A percentile compares a stretch with the other conserved stretches of the same genome.
These are phyloP conservation scores for Anhinga anhinga DNA, from an alignment of 2,113 vertebrate genomes.

Conservation along the genomic window DNA sequence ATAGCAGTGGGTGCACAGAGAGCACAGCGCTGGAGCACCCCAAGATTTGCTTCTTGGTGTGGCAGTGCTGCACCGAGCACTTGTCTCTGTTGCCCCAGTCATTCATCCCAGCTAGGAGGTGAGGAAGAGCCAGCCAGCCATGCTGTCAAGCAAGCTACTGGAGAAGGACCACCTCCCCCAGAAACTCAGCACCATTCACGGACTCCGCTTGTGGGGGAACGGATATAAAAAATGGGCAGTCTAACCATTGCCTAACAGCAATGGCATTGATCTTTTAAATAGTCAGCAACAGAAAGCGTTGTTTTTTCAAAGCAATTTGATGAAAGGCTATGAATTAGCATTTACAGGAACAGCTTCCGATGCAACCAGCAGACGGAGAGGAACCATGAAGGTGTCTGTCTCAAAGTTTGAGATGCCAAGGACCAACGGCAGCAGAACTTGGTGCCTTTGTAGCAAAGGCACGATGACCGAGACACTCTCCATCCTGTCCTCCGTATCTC, in stretches of 20 bases:
- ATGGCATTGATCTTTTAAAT: not conserved
- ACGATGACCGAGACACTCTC: not conserved
- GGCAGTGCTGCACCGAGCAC: not conserved
- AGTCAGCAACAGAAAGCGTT: not conserved
- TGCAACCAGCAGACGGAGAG: not conserved
- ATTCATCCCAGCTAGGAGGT: not conserved
- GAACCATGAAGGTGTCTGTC: accelerated
- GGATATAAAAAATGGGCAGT: not conserved
- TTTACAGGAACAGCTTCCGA: not conserved
- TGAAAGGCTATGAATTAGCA: not conserved
- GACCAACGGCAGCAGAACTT: not conserved
- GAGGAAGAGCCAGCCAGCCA: not conserved
- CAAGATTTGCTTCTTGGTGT: not conserved
- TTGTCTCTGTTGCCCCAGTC: accelerated
- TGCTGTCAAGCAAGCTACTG: not conserved
- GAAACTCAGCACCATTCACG: not conserved
- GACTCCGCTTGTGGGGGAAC: not conserved
- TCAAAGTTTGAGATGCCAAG: not conserved
- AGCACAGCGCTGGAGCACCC: not conserved
- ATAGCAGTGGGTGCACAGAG: not conserved
- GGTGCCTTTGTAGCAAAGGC: not conserved
- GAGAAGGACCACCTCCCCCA: not conserved
- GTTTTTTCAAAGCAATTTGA: not conserved
- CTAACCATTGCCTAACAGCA: not conserved
- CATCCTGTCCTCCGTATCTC: not conserved